Percentiles rank a stretch among this genome's conserved stretches.
These are phyloP conservation scores for Numenius arquata DNA, from an alignment of 2,113 vertebrate genomes.

Conservation along the genomic window DNA sequence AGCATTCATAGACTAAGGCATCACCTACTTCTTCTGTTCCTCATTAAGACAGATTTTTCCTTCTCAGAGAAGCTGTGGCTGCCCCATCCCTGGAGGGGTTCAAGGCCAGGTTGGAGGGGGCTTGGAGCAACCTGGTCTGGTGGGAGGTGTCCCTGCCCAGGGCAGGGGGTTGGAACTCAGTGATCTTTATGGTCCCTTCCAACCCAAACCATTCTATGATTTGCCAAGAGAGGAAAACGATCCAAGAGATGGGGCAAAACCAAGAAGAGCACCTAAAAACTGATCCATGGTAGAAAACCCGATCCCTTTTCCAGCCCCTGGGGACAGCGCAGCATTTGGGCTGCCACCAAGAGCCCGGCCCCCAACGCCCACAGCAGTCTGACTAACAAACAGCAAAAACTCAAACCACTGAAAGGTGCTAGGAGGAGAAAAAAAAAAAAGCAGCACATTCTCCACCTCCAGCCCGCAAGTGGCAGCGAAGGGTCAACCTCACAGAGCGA, in stretches of 20 bases:
- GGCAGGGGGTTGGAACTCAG: no score
- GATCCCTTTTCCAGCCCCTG: not conserved
- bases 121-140: no score
- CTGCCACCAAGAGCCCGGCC: no score
- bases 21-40: not conserved
- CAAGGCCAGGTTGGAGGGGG: no score
- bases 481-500: not conserved
- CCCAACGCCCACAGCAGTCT: not conserved
- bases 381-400: not conserved
- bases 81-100: no score
- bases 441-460: not conserved
- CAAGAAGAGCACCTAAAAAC: not conserved
- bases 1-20: not conserved
- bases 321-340: accelerated
- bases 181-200: no score
- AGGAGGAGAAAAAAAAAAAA: not conserved
- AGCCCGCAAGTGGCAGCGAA: accelerated
- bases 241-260: not conserved
- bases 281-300: not conserved
- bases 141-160: no score
- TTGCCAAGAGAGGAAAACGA: accelerated
- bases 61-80: not conserved
- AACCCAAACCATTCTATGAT: no score
- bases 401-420: not conserved
- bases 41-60: not conserved